phyloP scores from a whole-genome alignment of 2,888 invertebrate species.

The Tanypteryx hageni region DNA sequence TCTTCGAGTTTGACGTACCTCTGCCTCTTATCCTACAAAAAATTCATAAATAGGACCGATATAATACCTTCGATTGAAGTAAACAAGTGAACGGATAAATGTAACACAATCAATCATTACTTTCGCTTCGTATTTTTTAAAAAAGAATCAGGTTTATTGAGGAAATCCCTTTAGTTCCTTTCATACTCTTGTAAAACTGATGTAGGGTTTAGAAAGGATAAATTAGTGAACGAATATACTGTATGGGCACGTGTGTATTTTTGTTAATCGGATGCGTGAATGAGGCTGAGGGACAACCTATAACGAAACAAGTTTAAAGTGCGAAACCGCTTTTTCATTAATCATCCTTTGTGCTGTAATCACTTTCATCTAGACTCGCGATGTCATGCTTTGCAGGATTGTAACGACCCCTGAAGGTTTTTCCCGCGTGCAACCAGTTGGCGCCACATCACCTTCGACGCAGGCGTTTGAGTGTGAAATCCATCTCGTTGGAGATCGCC shows the following conservation, averaged over 20 bases:
- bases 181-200: neutral
- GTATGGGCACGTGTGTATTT: neutral
- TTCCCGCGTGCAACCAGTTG: neutral
- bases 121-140: neutral
- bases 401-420: too few species aligned
- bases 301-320: neutral
- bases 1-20: too few species aligned
- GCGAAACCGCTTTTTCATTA: neutral
- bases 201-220: too few species aligned
- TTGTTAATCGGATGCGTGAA: neutral
- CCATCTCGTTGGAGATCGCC: neutral
- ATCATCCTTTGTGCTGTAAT: neutral
- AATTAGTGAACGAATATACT: too few species aligned
- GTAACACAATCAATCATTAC: neutral
- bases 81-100: neutral
- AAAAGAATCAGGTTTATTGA: neutral
- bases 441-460: neutral
- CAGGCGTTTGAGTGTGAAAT: neutral
- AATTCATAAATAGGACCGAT: neutral
- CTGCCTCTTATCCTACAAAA: too few species aligned
- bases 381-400: too few species aligned
- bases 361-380: too few species aligned
- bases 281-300: neutral
- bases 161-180: neutral
- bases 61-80: neutral